Percentiles rank a stretch among this genome's conserved stretches.
Conservation (phyloP, 92 coral and sea anemone species). For the Phenganax subtilis region DNA sequence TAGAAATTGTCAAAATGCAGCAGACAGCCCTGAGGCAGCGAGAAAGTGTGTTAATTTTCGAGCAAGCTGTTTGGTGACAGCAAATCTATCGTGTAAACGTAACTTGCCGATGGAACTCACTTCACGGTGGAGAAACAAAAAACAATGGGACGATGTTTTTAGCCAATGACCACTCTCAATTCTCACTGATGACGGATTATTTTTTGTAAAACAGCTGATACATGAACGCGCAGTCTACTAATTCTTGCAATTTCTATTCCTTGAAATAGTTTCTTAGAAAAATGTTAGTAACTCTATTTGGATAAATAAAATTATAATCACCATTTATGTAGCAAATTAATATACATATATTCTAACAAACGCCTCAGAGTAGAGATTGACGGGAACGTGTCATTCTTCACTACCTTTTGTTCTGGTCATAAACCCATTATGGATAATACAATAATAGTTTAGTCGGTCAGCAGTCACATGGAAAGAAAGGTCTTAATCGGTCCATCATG, state of each 20-base stretch:
- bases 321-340: constrained; percentile 12
- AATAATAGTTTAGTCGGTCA: too few relatives aligned
- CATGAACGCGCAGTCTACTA: too few relatives aligned
- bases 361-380: not conserved
- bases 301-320: not conserved
- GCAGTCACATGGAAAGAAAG: too few relatives aligned
- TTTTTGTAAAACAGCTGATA: too few relatives aligned
- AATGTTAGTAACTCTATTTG: not conserved
- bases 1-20: not conserved
- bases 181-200: not conserved
- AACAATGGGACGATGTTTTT: not conserved
- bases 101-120: not conserved
- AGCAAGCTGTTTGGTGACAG: too few relatives aligned
- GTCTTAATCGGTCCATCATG: too few relatives aligned
- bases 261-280: not conserved
- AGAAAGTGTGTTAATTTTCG: not conserved
- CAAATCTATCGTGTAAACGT: not conserved
- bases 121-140: not conserved
- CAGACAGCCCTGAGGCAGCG: not conserved
- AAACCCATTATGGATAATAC: too few relatives aligned
- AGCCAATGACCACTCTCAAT: not conserved
- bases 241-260: too few relatives aligned
- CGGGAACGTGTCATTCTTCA: too few relatives aligned
- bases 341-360: not conserved
- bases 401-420: too few relatives aligned